A percentile compares a stretch with the other conserved stretches of the same genome.
Conservation (phyloP, 1,140 invertebrate genomes). For the Macrobrachium nipponense region DNA sequence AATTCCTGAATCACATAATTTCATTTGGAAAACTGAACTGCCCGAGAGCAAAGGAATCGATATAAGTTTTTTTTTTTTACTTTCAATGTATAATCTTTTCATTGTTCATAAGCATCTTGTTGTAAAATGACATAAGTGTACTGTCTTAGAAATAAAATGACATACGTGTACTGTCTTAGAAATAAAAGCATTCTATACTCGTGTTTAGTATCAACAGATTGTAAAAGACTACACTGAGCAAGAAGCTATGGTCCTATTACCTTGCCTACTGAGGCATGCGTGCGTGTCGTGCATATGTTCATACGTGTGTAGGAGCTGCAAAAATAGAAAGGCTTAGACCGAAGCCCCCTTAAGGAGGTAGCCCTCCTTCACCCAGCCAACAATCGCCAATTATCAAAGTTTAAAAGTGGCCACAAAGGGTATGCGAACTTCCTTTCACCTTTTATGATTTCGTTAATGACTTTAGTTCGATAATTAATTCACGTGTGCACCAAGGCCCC, state of each 20-base stretch:
- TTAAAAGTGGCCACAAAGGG: constrained; percentile 19
- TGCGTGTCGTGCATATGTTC: too few relatives aligned
- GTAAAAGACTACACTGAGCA: too few relatives aligned
- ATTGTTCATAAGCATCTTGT: neutral
- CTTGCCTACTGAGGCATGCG: too few relatives aligned
- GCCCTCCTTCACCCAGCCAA: constrained; percentile 1
- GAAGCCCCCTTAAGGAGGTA: neutral
- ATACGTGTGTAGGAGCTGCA: too few relatives aligned
- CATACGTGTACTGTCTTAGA: neutral
- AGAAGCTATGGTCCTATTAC: too few relatives aligned
- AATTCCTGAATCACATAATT: too few relatives aligned
- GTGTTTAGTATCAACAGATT: too few relatives aligned
- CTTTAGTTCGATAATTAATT: constrained; percentile 27
- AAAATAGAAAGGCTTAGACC: neutral
- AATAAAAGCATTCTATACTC: too few relatives aligned
- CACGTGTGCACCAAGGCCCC: constrained; percentile 7
- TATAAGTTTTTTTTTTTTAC: too few relatives aligned
- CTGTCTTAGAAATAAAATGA: neutral
- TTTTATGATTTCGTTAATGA: constrained; percentile 23
- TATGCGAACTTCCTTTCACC: constrained; percentile 21
- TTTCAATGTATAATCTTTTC: too few relatives aligned
- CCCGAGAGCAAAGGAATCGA: too few relatives aligned
- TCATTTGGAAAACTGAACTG: too few relatives aligned
- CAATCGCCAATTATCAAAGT: constrained; percentile 23
- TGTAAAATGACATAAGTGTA: neutral